Conservation (phyloP, 2,888 invertebrate species). For the Athalia circularis region DNA sequence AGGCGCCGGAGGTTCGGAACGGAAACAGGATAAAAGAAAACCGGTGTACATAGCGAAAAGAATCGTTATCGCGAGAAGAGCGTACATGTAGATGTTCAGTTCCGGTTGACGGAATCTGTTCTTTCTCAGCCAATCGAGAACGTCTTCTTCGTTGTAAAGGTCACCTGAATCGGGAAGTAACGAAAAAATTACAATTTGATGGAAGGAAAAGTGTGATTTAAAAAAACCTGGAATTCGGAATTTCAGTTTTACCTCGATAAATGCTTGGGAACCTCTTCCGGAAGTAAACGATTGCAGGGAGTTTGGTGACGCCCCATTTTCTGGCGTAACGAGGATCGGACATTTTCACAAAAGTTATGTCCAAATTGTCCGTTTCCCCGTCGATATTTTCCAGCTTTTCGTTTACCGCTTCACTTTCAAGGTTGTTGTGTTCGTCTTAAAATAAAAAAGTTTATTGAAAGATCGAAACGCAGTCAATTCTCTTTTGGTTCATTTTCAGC, state of each 20-base stretch:
- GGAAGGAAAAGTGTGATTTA: not conserved
- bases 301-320: slow-evolving; percentile 94
- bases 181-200: too few relatives aligned
- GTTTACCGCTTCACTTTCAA: slow-evolving; percentile 88
- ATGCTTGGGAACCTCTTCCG: slow-evolving; percentile 94
- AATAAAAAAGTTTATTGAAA: slow-evolving; percentile 50
- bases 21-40: slow-evolving; percentile 93
- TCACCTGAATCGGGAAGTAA: slow-evolving; percentile 78
- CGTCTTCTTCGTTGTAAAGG: slow-evolving; percentile 88
- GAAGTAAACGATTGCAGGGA: slow-evolving; percentile 94
- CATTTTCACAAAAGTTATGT: slow-evolving; percentile 96
- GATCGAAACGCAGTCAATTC: slow-evolving; percentile 23
- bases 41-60: slow-evolving; percentile 93
- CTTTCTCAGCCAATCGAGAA: slow-evolving; percentile 94
- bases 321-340: slow-evolving; percentile 92
- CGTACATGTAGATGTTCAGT: slow-evolving; percentile 95
- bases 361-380: slow-evolving; percentile 94
- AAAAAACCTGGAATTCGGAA: not conserved
- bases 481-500: slow-evolving; percentile 17
- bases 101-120: slow-evolving; percentile 95
- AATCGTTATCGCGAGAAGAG: slow-evolving; percentile 88
- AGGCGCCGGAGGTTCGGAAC: slow-evolving; percentile 80
- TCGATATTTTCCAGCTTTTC: slow-evolving; percentile 95
- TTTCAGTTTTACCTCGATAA: slow-evolving; percentile 82
- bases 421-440: slow-evolving; percentile 86